Conservation (phyloP, 2,113 vertebrate species). For the Triplophysa rosa region DNA sequence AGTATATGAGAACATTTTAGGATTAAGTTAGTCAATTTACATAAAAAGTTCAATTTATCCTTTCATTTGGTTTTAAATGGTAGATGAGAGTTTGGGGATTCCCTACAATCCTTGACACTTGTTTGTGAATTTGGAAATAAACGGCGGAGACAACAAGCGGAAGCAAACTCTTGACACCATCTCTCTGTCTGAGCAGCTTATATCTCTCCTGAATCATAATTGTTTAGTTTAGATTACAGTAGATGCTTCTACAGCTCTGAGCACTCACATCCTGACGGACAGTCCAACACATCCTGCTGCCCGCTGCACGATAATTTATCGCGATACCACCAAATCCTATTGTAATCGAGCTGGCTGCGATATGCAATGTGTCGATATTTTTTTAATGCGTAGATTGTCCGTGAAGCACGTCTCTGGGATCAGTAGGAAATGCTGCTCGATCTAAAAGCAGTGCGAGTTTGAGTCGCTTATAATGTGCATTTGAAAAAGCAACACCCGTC, state of each 20-base stretch:
- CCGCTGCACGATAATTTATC: too few species aligned
- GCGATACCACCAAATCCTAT: too few species aligned
- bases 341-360: too few species aligned
- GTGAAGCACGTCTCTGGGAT: too few species aligned
- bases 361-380: too few species aligned
- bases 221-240: slow-evolving; percentile 39
- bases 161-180: slow-evolving; percentile 48
- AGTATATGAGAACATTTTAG: not conserved
- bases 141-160: slow-evolving; percentile 35
- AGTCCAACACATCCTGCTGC: slow-evolving; percentile 10
- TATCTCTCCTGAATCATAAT: not conserved
- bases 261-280: slow-evolving; percentile 30
- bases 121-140: slow-evolving; percentile 17
- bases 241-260: slow-evolving; percentile 21
- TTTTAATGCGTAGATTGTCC: too few species aligned
- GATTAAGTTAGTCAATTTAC: too few species aligned
- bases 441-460: too few species aligned
- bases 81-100: not conserved
- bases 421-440: too few species aligned
- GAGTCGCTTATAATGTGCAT: too few species aligned
- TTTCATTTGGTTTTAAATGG: not conserved
- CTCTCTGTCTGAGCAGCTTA: slow-evolving; percentile 30
- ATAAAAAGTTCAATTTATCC: too few species aligned
- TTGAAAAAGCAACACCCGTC: too few species aligned
- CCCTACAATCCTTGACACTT: slow-evolving; percentile 6